Percentiles rank a stretch among this genome's conserved stretches.
phyloP scores from a whole-genome alignment of 2,797 vertebrate genomes.

The Lacerta bilineata region DNA sequence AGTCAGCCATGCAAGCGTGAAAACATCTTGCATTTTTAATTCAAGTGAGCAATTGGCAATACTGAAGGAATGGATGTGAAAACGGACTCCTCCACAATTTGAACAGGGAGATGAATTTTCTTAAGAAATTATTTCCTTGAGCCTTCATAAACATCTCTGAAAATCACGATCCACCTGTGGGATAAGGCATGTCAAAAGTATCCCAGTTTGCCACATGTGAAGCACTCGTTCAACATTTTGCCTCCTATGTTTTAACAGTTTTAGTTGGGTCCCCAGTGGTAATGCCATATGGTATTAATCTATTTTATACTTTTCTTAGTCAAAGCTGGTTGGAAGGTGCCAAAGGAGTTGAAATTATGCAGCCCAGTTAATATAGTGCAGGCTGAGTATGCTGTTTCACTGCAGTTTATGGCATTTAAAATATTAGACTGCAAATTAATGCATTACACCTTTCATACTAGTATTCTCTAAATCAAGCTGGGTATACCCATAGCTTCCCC shows the following conservation, averaged over 20 bases:
- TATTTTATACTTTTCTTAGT: conserved; percentile 55
- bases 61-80: background rate
- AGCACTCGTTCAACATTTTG: conserved; percentile 49
- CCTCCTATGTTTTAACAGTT: conserved; percentile 44
- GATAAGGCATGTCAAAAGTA: background rate
- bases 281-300: conserved; percentile 32
- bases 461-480: conserved; percentile 68
- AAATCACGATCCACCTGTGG: background rate
- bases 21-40: background rate
- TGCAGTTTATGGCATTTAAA: conserved; percentile 70
- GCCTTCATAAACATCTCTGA: background rate
- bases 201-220: conserved; percentile 45
- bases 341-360: conserved; percentile 55
- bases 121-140: background rate
- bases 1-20: background rate
- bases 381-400: conserved; percentile 49
- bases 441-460: conserved; percentile 61
- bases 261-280: conserved; percentile 38
- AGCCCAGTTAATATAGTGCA: conserved; percentile 47
- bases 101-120: background rate
- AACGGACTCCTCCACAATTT: background rate
- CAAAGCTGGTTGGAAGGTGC: conserved; percentile 51
- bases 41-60: background rate
- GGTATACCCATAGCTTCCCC: conserved; percentile 66
- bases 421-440: conserved; percentile 72